Base-by-base conservation (phyloP, 2,888 invertebrate genomes). In the Sympetrum striolatum region DNA sequence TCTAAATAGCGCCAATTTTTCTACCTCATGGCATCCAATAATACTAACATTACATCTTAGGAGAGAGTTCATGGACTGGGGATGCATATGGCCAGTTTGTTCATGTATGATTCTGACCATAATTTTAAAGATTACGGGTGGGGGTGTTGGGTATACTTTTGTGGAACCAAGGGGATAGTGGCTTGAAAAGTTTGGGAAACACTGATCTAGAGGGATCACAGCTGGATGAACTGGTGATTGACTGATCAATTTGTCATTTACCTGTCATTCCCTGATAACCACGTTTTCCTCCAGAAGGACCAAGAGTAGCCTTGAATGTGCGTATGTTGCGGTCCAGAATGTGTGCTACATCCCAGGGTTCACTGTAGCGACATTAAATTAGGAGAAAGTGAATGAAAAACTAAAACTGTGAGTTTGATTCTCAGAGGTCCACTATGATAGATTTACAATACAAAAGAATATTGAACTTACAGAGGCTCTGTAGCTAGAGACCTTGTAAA, bases 281-380 rank as follows among this genome's bases (percentile, higher is more conserved):
- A 91, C 96, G 96, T 93, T 95, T 94, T 0, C 97, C 98, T 5
- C 97, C 98, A 39, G 98, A 96, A 4, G 98, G 98, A 0, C 98
- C 98, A 91, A 98, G 94, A 91, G 96, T 96, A 44, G 98, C 97
- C 91, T 95, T 96, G 93, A 98, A 98, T 90, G 96, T 96, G 92
- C 97, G 96, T 91, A 98, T 95, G 90, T 96, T 95, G 91, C 94
- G 93, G 91, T 95, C 95, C 37, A 94, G 94, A 91, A 95, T 94
- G 91, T 94, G 93, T 10, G 93, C 92, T 79, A 94, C 94, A 58
- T 94, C 94, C 95, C 95, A 95, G 5, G 94, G 93, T 91, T 94
- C 94, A 58, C 94, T 94, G 90, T 90, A 91, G 90, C 90, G 90
- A 80, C 58, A 91, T 81, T 44, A 81, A 80, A 58, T 90, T 39